Conservation (phyloP, 1,140 invertebrate species). For the Thrips palmi region DNA sequence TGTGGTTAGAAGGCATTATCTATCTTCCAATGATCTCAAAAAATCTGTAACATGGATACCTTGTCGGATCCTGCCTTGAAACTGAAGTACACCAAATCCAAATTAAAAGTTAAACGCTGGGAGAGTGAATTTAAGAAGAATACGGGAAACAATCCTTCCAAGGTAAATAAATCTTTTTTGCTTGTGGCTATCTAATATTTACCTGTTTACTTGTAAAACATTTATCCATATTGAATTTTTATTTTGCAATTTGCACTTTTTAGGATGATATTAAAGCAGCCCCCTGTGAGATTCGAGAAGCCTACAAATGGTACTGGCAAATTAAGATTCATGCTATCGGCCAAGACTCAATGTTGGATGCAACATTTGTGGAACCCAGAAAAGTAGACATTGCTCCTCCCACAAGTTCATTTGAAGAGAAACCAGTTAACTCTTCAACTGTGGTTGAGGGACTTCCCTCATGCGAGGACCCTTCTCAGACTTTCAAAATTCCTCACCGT, state of each 20-base stretch:
- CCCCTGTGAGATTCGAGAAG: slow-evolving; percentile 42
- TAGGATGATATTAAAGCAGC: slow-evolving; percentile 62
- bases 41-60: too few species aligned
- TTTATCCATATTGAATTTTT: slow-evolving; percentile 8
- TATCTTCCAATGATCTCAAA: too few species aligned
- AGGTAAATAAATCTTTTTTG: slow-evolving; percentile 27
- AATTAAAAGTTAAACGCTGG: slow-evolving; percentile 56
- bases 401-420: too few species aligned
- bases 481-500: slow-evolving; percentile 7
- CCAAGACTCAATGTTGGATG: slow-evolving; percentile 35
- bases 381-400: slow-evolving; percentile 13
- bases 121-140: slow-evolving; percentile 54
- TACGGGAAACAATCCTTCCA: slow-evolving; percentile 46
- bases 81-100: slow-evolving; percentile 35
- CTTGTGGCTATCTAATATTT: neutral
- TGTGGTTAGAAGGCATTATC: too few species aligned
- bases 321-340: slow-evolving; percentile 53
- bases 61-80: slow-evolving; percentile 15
- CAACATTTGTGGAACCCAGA: slow-evolving; percentile 19
- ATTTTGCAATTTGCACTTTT: slow-evolving; percentile 18
- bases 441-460: slow-evolving; percentile 7
- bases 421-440: slow-evolving; percentile 13
- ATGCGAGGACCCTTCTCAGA: slow-evolving; percentile 8
- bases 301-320: slow-evolving; percentile 64
- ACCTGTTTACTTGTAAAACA: neutral